phyloP scores from a whole-genome alignment of 2,888 invertebrate genomes.

The Brachyptera risi region DNA sequence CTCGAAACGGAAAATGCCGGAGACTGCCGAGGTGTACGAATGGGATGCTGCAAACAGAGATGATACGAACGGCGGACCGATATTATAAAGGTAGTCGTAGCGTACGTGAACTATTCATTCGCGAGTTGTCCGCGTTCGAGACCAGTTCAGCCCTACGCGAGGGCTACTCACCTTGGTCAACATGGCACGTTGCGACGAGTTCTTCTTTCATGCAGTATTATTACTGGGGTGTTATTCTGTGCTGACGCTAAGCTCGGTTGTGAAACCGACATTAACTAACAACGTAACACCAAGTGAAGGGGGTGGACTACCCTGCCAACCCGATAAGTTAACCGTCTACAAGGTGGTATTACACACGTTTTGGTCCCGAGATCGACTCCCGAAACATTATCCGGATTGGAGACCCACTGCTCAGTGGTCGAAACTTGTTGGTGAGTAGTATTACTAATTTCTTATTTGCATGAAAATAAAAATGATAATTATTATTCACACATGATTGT shows the following conservation, averaged over 20 bases:
- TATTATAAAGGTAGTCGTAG: conserved; percentile 5
- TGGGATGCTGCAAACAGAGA: background rate
- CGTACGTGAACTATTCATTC: background rate
- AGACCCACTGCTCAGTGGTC: conserved; percentile 49
- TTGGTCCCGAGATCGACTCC: conserved; percentile 45
- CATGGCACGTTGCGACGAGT: background rate
- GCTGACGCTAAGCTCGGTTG: background rate
- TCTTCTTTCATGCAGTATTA: background rate
- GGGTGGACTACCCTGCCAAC: conserved; percentile 11
- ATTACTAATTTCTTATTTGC: background rate
- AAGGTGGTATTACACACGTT: conserved; percentile 45
- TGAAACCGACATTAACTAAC: background rate
- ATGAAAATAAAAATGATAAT: too few species aligned
- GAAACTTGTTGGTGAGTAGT: conserved; percentile 45
- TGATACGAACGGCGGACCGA: background rate
- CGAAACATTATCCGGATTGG: conserved; percentile 47
- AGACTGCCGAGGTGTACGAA: background rate
- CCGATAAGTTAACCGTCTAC: conserved; percentile 42
- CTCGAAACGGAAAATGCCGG: background rate
- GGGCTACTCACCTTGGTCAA: background rate
- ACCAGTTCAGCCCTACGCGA: background rate
- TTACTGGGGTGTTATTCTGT: background rate
- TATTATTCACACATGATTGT: too few species aligned
- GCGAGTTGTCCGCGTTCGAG: conserved; percentile 6
- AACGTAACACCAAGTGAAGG: background rate